Evolutionary conservation across 2,113 vertebrate genomes (phyloP), one percentile per base, ranked within the genome.

Genomic region (Perca schrenkii): DNA sequence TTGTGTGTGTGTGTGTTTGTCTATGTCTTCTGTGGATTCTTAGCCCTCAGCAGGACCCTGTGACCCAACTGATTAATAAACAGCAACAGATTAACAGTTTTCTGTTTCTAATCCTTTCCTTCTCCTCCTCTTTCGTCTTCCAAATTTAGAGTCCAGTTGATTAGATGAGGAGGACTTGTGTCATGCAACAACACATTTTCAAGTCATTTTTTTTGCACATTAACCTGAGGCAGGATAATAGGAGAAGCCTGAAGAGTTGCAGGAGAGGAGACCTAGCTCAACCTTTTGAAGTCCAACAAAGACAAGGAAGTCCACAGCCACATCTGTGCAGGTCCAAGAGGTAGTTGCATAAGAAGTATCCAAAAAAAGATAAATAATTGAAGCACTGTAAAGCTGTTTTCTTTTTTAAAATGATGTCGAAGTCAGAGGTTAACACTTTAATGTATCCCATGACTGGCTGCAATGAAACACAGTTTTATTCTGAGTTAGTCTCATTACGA

Each of bases 21-120:
- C 6, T 58, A 36, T 75, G 68, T 73, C 31, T 34, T 7, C n/a
- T 0, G 7, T 52, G 50, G 46, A 74, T 49, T 49, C n/a, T 53
- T 11, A 64, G 56, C 76, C 62, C 43, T 80, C 78, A 19, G 65
- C 54, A n/a, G 28, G 19, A 83, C 17, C 34, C 25, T 34, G 78
- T 73, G 77, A 79, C 43, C 12, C 22, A 40, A 58, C 54, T n/a
- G n/a, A 83, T 62, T 57, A 62, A 80, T 63, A 79, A 82, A 74
- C 71, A 80, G 69, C 60, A 77, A 76, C 83, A 86, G 66, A 80
- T 77, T 82, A 77, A 84, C 57, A 69, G 53, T 82, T 77, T 77
- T 60, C 49, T 67, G 43, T 66, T 61, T 83, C 28, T 77, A 77
- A 74, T 79, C 61, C 65, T 63, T 60, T 60, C 49, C 47, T 87